These are phyloP conservation scores for Phoenicopterus ruber DNA, from an alignment of 2,113 vertebrate genomes.

Conservation along the genomic window DNA sequence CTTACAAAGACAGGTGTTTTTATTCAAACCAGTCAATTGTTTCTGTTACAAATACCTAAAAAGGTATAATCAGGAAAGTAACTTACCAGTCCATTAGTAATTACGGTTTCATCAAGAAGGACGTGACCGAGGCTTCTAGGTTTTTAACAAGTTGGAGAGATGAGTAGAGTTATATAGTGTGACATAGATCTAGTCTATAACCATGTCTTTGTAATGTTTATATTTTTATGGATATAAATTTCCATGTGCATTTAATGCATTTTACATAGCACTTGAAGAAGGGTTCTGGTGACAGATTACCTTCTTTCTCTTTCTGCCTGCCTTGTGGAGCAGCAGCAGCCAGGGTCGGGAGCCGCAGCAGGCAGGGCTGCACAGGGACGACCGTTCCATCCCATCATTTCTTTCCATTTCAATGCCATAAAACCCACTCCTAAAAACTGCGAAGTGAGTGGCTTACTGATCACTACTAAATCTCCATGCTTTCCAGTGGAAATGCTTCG, in stretches of 20 bases:
- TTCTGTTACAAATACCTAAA: background rate
- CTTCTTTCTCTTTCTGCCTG: background rate
- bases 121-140: background rate
- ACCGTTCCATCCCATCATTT: background rate
- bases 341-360: background rate
- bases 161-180: background rate
- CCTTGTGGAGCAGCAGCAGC: background rate
- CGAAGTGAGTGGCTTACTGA: background rate
- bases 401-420: background rate
- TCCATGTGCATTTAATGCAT: background rate
- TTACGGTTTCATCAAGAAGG: background rate
- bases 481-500: background rate
- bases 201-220: background rate
- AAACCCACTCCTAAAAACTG: background rate
- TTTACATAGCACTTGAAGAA: background rate
- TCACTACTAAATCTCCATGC: background rate
- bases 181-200: background rate
- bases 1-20: background rate
- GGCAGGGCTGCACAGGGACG: background rate
- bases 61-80: background rate
- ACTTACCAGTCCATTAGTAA: background rate
- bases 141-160: background rate
- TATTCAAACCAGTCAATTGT: background rate
- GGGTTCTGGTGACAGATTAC: background rate
- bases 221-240: background rate